These are phyloP conservation scores for Paradoxurus hermaphroditus DNA, from an alignment of 2,113 vertebrate species.

Conservation along the genomic window DNA sequence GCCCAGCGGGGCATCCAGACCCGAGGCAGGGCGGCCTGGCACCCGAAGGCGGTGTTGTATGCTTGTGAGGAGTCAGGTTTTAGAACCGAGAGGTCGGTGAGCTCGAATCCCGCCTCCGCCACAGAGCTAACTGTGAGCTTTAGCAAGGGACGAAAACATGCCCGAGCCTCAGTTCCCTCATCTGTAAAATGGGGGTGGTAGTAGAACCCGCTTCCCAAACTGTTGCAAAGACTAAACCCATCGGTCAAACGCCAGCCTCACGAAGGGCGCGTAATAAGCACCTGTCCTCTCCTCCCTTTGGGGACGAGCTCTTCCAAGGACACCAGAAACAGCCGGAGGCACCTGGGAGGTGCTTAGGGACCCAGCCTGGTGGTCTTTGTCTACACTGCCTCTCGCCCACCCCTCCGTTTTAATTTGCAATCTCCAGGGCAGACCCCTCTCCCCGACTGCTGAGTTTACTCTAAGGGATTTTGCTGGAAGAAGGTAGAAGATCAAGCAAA, in stretches of 20 bases:
- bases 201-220: background rate
- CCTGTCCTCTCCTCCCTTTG: background rate
- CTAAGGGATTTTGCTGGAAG: background rate
- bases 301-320: background rate
- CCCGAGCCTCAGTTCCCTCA: background rate
- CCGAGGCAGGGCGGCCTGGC: background rate
- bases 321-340: background rate
- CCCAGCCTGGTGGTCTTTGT: background rate
- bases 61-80: background rate
- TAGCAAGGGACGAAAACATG: background rate
- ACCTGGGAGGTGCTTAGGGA: rapidly evolving
- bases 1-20: rapidly evolving
- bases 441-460: background rate
- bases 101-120: background rate
- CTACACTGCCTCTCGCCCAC: background rate
- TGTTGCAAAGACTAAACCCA: background rate
- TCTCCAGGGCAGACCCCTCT: background rate
- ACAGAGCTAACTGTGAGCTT: background rate
- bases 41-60: rapidly evolving
- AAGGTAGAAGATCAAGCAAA: background rate
- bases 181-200: background rate
- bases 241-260: background rate
- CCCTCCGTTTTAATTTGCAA: background rate
- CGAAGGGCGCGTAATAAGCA: rapidly evolving
- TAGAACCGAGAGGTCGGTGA: background rate